Base-by-base conservation (phyloP, 2,797 vertebrate genomes). In the Rhadinocentrus ornatus region DNA sequence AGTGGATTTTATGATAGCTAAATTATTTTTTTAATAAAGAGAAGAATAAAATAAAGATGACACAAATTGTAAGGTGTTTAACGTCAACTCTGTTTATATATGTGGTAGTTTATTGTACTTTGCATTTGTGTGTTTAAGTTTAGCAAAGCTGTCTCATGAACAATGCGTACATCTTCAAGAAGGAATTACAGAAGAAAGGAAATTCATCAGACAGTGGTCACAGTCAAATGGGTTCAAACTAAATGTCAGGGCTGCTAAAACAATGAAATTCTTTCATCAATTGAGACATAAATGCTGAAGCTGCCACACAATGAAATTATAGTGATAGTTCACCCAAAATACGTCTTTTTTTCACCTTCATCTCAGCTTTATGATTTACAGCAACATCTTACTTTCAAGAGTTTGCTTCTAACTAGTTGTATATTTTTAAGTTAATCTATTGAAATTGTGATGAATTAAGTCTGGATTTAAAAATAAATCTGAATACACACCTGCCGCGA, bases 201-300 rank as follows among this genome's bases (percentile, higher is more conserved):
- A 76, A 90, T 91, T 88, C 81, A 91, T 93, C 89, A 92, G 88
- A 76, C 73, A 13, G 12, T 70, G 86, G 87, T 89, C 83, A 76
- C 85, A 89, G 88, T 88, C 88, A 90, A 76, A 90, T 52, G 87
- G 77, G 83, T 88, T 88, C 4, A 53, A 88, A 89, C 78, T 86
- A 91, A 92, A 93, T 91, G 88, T 91, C 91, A 92, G 79, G 71
- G 88, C 86, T 88, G 76, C 91, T 86, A 89, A 90, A 91, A 92
- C 90, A 89, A 88, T 81, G 82, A 37, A 41, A 55, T 80, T 78
- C 78, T 82, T 88, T 91, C 86, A 91, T 93, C 90, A 90, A 89
- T 88, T 92, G 89, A 89, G 80, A 88, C 56, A 82, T 84, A 90
- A 91, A 90, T 81, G 85, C 77, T 90, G 86, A 73, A 86, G 80